A percentile compares a stretch with the other conserved stretches of the same genome.
These are phyloP conservation scores for Tineola bisselliella DNA, from an alignment of 2,888 invertebrate genomes.

Conservation along the genomic window DNA sequence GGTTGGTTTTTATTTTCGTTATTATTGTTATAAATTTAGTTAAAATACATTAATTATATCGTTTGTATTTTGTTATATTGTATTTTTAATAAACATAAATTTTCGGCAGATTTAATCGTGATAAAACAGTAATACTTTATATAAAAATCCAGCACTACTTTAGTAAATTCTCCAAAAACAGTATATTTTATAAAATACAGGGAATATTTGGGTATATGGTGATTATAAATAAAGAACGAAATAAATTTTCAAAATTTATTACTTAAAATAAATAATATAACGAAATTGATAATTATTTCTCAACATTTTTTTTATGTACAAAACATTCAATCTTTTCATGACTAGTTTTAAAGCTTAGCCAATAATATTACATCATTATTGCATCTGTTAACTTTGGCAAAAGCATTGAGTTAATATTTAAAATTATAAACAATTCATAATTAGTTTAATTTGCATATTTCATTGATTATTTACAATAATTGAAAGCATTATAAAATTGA, in stretches of 20 bases:
- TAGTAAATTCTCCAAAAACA: too few relatives aligned
- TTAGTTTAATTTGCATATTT: too few relatives aligned
- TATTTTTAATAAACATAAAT: too few relatives aligned
- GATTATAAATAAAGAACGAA: background rate
- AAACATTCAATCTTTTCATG: slow-evolving; percentile 55
- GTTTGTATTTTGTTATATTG: too few relatives aligned
- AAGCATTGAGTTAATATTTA: slow-evolving; percentile 17
- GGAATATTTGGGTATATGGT: too few relatives aligned
- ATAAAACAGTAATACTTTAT: too few relatives aligned
- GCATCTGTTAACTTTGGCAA: slow-evolving; percentile 16
- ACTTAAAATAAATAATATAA: slow-evolving; percentile 48
- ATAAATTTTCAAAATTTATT: slow-evolving; percentile 33
- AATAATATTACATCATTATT: slow-evolving; percentile 22
- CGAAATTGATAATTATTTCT: slow-evolving; percentile 36
- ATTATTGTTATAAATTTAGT: too few relatives aligned
- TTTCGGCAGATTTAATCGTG: too few relatives aligned
- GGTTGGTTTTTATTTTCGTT: too few relatives aligned
- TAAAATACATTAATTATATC: too few relatives aligned
- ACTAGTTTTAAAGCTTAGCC: slow-evolving; percentile 53
- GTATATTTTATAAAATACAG: too few relatives aligned
- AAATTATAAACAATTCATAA: slow-evolving; percentile 1
- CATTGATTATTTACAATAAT: slow-evolving; percentile 11
- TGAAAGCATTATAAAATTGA: slow-evolving; percentile 17
- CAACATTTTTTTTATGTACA: slow-evolving; percentile 57
- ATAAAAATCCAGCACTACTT: too few relatives aligned